Percentiles rank a stretch among this genome's conserved stretches.
Evolutionary conservation across 2,113 vertebrate species (phyloP).

Genomic region (Mastomys natalensis): DNA sequence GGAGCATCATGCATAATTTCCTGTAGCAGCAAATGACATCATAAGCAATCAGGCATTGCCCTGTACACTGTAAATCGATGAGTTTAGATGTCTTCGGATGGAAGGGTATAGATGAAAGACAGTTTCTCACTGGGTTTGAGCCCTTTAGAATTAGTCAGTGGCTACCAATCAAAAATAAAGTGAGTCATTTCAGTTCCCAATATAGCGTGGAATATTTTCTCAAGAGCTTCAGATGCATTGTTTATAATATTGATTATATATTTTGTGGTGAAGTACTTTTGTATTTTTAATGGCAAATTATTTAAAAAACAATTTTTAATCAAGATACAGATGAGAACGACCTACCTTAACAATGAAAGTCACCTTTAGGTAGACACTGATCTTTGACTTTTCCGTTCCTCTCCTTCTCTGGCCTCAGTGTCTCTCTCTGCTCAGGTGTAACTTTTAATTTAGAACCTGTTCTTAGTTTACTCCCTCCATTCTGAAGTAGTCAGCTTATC

Average conservation of each 20-base stretch:
- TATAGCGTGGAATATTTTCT: constrained; percentile 22
- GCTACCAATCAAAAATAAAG: constrained; percentile 53
- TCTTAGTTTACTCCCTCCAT: background rate
- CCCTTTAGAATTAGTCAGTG: constrained; percentile 59
- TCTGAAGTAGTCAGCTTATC: background rate
- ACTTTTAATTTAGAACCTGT: background rate
- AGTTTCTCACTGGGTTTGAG: constrained; percentile 1
- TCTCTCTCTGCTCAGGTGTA: background rate
- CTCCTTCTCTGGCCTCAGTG: background rate
- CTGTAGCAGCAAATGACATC: constrained; percentile 48
- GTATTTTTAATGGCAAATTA: constrained; percentile 29
- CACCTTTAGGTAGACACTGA: background rate
- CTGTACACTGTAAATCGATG: background rate
- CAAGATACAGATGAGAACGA: background rate
- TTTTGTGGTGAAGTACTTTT: background rate
- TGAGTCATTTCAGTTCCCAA: background rate
- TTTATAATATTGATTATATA: background rate
- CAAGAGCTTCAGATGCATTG: background rate
- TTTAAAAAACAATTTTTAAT: background rate
- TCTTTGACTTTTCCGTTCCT: background rate
- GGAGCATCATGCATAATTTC: constrained; percentile 78
- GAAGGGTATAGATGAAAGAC: constrained; percentile 1
- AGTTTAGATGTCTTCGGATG: constrained; percentile 44
- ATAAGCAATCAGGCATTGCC: constrained; percentile 47
- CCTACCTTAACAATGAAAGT: too few relatives aligned